Percentiles rank a stretch among this genome's conserved stretches.
These are phyloP conservation scores for Cephalopholis sonnerati DNA, from an alignment of 2,113 vertebrate genomes.

Conservation along the genomic window DNA sequence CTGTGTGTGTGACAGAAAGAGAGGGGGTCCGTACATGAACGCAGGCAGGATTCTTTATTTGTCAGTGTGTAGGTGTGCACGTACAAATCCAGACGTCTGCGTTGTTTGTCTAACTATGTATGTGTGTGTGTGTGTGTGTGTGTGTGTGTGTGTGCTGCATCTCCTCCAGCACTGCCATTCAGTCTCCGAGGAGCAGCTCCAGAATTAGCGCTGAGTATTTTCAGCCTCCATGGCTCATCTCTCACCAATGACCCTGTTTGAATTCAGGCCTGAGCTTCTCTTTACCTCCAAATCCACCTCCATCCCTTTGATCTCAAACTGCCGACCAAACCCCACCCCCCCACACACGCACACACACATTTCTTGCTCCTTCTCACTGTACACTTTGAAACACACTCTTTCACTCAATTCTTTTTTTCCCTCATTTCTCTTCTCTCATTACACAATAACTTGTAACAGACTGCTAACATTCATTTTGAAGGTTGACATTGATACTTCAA, in stretches of 20 bases:
- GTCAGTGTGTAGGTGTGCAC: conserved; percentile 6
- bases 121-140: conserved; percentile 7
- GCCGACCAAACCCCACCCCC: neutral
- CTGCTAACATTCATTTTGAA: neutral
- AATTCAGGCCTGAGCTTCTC: conserved; percentile 41
- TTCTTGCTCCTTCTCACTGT: neutral
- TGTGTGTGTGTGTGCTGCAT: conserved; percentile 12
- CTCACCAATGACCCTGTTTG: conserved; percentile 53
- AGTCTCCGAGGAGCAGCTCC: conserved; percentile 42
- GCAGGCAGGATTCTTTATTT: neutral
- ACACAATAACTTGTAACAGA: no score
- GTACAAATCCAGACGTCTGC: conserved; percentile 19
- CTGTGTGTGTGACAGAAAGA: conserved; percentile 14
- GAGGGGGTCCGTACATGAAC: neutral
- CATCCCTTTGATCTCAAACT: conserved; percentile 30
- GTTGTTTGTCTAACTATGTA: conserved; percentile 15
- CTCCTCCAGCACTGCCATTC: conserved; percentile 37
- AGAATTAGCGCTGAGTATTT: conserved; percentile 53
- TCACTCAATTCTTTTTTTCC: neutral
- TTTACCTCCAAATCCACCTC: conserved; percentile 53
- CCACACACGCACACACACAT: conserved; percentile 1
- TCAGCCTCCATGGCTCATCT: conserved; percentile 54
- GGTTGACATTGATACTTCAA: neutral
- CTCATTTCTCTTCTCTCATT: neutral
- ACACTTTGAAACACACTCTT: neutral